A percentile compares a stretch with the other conserved stretches of the same genome.
These are phyloP conservation scores for Caenorhabditis brenneri DNA, from an alignment of 1,140 invertebrate species.

Conservation along the genomic window DNA sequence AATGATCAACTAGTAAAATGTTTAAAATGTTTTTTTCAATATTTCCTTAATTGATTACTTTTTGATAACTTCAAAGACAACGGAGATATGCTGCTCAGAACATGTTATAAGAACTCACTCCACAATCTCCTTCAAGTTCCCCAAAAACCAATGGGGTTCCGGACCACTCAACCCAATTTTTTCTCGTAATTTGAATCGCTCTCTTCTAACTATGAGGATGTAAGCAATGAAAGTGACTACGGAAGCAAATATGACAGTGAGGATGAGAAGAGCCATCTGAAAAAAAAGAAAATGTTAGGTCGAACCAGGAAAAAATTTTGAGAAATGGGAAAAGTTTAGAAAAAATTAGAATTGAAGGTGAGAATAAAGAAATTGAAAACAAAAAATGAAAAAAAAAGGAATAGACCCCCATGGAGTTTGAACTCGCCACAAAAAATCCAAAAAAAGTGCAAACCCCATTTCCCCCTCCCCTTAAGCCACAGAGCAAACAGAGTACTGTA, in stretches of 20 bases:
- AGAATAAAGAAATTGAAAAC: background rate
- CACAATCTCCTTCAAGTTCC: conserved; percentile 3
- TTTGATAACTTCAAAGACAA: no score
- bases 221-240: background rate
- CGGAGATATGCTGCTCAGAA: no score
- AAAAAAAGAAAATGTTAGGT: background rate
- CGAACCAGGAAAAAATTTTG: no score
- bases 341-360: background rate
- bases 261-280: conserved; percentile 11
- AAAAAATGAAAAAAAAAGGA: no score
- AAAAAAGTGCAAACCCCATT: no score
- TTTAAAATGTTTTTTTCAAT: no score
- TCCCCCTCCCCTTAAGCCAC: no score
- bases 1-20: no score
- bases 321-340: background rate
- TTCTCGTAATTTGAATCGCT: background rate
- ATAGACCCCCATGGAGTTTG: no score
- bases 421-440: no score
- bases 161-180: background rate
- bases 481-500: no score
- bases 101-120: background rate
- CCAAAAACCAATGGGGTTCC: conserved; percentile 16
- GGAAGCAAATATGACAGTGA: background rate
- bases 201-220: background rate
- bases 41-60: no score